Conservation (phyloP, 2,113 vertebrate genomes). For the Urocynchramus pylzowi region DNA sequence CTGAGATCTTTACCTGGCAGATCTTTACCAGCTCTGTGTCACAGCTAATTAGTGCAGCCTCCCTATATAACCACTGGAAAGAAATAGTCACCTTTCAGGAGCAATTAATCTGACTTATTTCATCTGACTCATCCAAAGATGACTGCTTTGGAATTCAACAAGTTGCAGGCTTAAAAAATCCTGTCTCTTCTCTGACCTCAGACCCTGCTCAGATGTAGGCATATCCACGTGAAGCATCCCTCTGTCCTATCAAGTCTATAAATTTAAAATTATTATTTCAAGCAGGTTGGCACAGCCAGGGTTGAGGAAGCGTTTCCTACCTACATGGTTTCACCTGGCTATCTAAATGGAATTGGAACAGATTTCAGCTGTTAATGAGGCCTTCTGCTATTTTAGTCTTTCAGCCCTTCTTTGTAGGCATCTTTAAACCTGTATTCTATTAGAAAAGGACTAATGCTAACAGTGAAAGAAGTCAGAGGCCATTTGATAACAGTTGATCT, state of each 20-base stretch:
- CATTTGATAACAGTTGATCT: background rate
- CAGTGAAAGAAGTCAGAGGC: background rate
- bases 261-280: background rate
- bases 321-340: background rate
- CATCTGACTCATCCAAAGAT: background rate
- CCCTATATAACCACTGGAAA: background rate
- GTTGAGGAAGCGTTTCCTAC: background rate
- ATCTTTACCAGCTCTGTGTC: background rate
- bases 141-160: background rate
- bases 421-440: background rate
- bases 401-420: background rate
- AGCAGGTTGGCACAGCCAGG: background rate
- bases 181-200: background rate
- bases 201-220: background rate
- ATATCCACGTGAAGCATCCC: background rate
- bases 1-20: background rate
- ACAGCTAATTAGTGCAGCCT: background rate
- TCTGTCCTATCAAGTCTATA: background rate
- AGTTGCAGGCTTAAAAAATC: background rate
- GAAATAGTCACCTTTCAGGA: background rate
- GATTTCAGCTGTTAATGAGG: conserved; percentile 2
- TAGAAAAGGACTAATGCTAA: background rate
- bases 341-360: background rate
- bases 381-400: background rate
- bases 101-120: background rate